Conservation (phyloP, 2,888 invertebrate genomes). For the Alentia gelatinosa region DNA sequence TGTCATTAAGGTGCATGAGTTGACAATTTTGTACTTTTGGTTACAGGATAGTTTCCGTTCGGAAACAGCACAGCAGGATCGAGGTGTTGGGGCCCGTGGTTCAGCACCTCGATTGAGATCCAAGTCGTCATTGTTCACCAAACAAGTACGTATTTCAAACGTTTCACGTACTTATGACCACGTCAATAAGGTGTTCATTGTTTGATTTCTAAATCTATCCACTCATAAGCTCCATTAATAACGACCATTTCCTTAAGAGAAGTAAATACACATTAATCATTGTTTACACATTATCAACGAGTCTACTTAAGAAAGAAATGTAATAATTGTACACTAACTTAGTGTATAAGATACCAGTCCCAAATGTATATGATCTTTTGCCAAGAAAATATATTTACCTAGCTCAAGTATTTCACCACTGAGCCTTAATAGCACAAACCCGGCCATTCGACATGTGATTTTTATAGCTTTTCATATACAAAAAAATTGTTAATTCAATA, state of each 20-base stretch:
- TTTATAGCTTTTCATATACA: background rate
- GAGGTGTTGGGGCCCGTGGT: background rate
- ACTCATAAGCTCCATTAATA: background rate
- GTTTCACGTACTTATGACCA: background rate
- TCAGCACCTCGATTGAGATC: background rate
- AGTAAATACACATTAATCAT: background rate
- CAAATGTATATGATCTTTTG: background rate
- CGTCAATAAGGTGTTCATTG: background rate
- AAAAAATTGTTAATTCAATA: background rate
- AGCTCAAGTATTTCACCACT: background rate
- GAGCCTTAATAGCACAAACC: background rate
- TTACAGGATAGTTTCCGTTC: constrained; percentile 6
- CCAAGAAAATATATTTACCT: background rate
- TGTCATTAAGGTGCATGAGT: background rate
- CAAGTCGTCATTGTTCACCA: background rate
- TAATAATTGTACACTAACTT: constrained; percentile 6
- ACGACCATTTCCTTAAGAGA: background rate
- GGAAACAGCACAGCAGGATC: background rate
- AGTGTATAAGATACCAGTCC: constrained; percentile 15
- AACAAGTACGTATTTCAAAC: background rate
- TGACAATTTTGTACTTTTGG: background rate
- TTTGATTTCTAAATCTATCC: background rate
- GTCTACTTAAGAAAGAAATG: background rate
- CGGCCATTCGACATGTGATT: background rate
- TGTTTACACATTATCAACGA: background rate